phyloP scores from a whole-genome alignment of 1,140 invertebrate genomes.

The Apocrypta bakeri region DNA sequence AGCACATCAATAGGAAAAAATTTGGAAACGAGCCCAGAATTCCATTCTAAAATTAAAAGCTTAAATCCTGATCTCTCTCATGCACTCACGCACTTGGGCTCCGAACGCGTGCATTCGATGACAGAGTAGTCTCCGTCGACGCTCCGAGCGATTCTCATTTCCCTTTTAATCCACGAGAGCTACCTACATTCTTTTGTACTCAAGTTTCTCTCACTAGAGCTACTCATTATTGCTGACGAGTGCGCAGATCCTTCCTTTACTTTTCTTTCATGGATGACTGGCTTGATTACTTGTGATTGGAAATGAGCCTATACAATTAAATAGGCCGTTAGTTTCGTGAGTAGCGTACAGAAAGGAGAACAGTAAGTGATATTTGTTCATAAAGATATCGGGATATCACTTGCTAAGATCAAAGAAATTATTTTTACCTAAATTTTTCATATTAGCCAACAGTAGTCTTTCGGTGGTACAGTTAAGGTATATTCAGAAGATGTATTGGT shows the following conservation, averaged over 20 bases:
- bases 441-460: too few species aligned
- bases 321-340: neutral
- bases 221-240: conserved; percentile 11
- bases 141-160: conserved; percentile 64
- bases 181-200: conserved; percentile 16
- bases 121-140: conserved; percentile 12
- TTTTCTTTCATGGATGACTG: neutral
- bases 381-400: too few species aligned
- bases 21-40: conserved; percentile 36
- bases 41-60: conserved; percentile 48
- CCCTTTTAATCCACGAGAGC: conserved; percentile 57
- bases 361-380: too few species aligned
- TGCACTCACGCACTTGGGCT: neutral
- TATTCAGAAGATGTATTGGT: too few species aligned
- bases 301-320: neutral
- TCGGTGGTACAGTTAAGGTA: too few species aligned
- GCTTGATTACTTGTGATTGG: neutral
- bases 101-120: neutral
- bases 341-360: too few species aligned
- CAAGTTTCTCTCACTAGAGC: neutral
- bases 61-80: conserved; percentile 19
- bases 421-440: too few species aligned
- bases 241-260: neutral
- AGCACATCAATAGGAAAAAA: neutral
- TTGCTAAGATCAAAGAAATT: too few species aligned